Base-by-base conservation (phyloP, 1,140 invertebrate genomes). In the Conus ventricosus region DNA sequence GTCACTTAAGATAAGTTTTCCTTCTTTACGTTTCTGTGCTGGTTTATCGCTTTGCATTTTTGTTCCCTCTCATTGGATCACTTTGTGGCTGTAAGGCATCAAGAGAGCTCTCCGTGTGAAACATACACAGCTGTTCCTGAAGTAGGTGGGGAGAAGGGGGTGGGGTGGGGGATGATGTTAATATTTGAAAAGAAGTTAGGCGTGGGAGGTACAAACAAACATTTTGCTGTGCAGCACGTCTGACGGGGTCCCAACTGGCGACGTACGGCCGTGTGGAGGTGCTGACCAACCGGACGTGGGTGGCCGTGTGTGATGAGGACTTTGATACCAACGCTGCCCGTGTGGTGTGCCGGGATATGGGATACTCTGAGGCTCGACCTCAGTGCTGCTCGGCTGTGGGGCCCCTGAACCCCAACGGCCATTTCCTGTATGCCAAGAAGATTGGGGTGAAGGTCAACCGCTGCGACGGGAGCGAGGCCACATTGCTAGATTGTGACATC, bases 261-360 rank as follows among this genome's bases (percentile, higher is more conserved):
- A 89, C 83, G 25, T 91, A 91, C 85, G 92, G 92, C 13, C 89
- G 91, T 53, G 89, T 93, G 25, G 92, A 93, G 80, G 87, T 93
- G 87, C 89, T 90, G 80, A 51, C 81, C 25, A 92, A 91, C 63
- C 87, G 90, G 15, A 90, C 81, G 8, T 93, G 92, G 89, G 81
- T 63, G 25, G 88, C 90, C 23, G 90, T 93, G 11, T 93, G 92
- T 87, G 92, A 92, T 85, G 25, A 89, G 15, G 85, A 88, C n/a
- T 93, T 93, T 60, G 88, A 89, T 25, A 87, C 91, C 71, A n/a
- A 84, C 20, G 88, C 91, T 10, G 92, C 92, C 8, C 89, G 86
- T 17, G 90, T 92, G 13, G 91, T 89, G 15, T 93, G 92, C 57
- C 86, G 87, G 63, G 78, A 80, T 53, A 83, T 92, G 10, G 91